These are phyloP conservation scores for Erythrocercus mccallii DNA, from an alignment of 2,113 vertebrate species.

Conservation along the genomic window DNA sequence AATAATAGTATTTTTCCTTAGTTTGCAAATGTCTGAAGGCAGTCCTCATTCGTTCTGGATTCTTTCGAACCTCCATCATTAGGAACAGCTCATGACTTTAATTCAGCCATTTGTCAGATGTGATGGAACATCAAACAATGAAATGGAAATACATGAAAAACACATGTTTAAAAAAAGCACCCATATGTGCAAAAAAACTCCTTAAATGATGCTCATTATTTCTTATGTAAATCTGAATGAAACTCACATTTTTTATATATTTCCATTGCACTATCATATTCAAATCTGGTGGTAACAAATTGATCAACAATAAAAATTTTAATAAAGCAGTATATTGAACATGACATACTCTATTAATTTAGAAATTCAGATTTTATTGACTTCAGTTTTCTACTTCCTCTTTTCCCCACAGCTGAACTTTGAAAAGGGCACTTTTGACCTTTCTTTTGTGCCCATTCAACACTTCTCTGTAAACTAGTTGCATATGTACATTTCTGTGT, in stretches of 20 bases:
- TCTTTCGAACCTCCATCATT: conserved; percentile 14
- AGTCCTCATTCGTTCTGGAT: conserved; percentile 12
- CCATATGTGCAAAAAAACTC: background rate
- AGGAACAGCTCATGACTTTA: conserved; percentile 11
- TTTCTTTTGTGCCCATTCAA: background rate
- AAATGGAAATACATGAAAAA: conserved; percentile 25
- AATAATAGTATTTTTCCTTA: background rate
- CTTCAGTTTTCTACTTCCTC: background rate
- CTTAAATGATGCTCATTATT: background rate
- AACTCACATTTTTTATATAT: background rate
- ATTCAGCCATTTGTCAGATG: conserved; percentile 29
- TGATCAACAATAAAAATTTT: background rate
- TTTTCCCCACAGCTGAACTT: background rate
- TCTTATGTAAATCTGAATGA: background rate
- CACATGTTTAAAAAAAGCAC: background rate
- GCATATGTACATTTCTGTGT: background rate
- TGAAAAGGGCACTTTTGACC: background rate
- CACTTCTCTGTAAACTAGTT: background rate
- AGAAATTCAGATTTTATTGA: background rate
- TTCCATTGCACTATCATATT: background rate
- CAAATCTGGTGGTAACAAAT: background rate
- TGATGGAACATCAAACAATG: background rate
- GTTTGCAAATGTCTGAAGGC: background rate
- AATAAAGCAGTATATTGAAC: background rate
- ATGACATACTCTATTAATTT: background rate